Base-by-base conservation (phyloP, 2,888 invertebrate species). In the Bombyx huttoni region DNA sequence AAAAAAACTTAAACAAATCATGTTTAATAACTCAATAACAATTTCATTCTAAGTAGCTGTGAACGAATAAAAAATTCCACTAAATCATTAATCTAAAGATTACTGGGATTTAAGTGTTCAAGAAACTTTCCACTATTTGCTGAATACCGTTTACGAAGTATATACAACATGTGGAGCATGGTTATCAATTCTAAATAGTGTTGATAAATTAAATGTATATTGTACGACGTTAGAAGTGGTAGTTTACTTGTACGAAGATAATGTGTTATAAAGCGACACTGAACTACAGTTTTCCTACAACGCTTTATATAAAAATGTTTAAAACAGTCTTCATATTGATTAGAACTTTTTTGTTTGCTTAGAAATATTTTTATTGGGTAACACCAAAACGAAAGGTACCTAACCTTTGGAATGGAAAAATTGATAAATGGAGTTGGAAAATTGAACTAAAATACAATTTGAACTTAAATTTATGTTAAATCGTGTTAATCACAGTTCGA, bases 71-170 rank as follows among this genome's bases (percentile, higher is more conserved):
- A 80, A 80, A 81, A 73, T 76, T 81, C 83, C 81, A 82, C 80
- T 68, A 70, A 61, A 67, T 66, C 64, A 60, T 61, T 78, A 76
- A 81, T 79, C 77, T 68, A 54, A 62, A 73, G 79, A 81, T 82
- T 77, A 79, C 60, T 61, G 52, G 54, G 56, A 59, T 64, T 58
- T 55, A 68, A 64, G 67, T 63, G 63, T 58, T 51, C 55, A 57
- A 61, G 72, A 65, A 78, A 79, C 64, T 79, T 83, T 81, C 82
- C 81, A 67, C 66, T 75, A 67, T 72, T 73, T 70, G 66, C 57
- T 49, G 58, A 58, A 52, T 54, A 60, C 40, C 45, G 56, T 53
- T 57, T 54, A 55, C 56, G 34, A 54, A 56, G 52, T 57, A 63
- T 52, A 51, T 53, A 56, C 55, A 58, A 54, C 56, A 55, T 51